These are phyloP conservation scores for Latheticus oryzae DNA, from an alignment of 2,888 invertebrate species.

Conservation along the genomic window DNA sequence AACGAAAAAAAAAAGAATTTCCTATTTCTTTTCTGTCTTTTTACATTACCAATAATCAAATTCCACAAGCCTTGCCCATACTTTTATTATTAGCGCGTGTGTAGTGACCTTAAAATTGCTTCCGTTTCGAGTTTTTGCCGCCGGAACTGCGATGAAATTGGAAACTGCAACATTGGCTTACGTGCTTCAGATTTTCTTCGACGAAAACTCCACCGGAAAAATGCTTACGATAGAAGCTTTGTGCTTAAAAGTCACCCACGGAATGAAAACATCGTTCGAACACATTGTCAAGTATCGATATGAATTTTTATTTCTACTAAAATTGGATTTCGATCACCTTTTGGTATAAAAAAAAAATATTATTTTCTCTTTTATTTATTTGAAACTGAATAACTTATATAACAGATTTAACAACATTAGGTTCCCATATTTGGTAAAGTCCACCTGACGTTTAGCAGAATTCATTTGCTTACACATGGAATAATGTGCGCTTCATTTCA, in stretches of 20 bases:
- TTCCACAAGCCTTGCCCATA: not conserved
- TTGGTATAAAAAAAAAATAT: too few species aligned
- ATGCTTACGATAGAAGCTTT: not conserved
- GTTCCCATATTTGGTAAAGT: too few species aligned
- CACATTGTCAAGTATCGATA: conserved; percentile 29
- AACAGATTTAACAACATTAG: too few species aligned
- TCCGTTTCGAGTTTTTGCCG: conserved; percentile 21
- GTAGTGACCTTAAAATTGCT: conserved; percentile 29
- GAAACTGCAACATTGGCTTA: conserved; percentile 25
- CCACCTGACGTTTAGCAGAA: too few species aligned
- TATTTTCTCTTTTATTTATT: too few species aligned
- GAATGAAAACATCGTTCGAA: conserved; percentile 23
- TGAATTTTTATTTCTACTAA: conserved; percentile 41
- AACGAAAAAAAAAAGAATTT: too few species aligned
- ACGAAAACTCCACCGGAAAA: conserved; percentile 8
- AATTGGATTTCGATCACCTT: conserved; percentile 40
- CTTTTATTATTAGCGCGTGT: conserved; percentile 26
- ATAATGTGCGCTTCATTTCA: too few species aligned
- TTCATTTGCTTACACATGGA: too few species aligned
- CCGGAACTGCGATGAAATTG: conserved; percentile 22
- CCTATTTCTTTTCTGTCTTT: not conserved
- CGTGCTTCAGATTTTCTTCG: conserved; percentile 20
- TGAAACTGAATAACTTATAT: too few species aligned
- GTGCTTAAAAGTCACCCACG: conserved; percentile 13
- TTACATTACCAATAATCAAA: conserved; percentile 16